Conservation (phyloP, 2,888 invertebrate genomes). For the Caenorhabditis sp. region DNA sequence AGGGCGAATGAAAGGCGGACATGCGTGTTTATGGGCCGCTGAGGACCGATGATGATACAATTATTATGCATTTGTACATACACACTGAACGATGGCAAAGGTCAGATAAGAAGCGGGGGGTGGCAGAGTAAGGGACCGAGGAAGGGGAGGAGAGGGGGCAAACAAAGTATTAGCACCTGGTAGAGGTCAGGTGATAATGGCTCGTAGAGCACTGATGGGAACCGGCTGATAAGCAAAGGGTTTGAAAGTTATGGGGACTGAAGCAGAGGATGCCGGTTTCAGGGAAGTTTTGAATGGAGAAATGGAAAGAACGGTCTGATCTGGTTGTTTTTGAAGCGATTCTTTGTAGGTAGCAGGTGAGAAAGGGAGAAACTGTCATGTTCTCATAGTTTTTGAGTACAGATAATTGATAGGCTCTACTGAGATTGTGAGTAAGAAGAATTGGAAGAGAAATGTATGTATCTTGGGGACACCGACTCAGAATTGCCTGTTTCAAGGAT, state of each 20-base stretch:
- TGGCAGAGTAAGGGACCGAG: no score
- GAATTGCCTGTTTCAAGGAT: no score
- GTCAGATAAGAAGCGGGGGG: conserved; percentile 52
- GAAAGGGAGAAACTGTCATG: no score
- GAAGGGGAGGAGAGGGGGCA: background rate
- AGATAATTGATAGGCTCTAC: no score
- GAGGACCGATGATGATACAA: conserved; percentile 44
- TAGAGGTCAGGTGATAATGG: conserved; percentile 33
- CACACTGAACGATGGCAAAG: conserved; percentile 39
- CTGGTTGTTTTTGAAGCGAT: no score
- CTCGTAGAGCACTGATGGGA: conserved; percentile 23
- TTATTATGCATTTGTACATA: conserved; percentile 33
- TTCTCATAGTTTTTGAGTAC: no score
- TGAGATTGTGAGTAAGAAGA: no score
- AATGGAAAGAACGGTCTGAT: no score
- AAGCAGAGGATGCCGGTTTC: no score
- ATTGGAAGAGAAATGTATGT: no score
- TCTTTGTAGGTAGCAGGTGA: no score
- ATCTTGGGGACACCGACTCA: no score
- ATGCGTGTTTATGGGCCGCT: conserved; percentile 45
- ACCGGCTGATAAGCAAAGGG: conserved; percentile 12
- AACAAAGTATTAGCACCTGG: conserved; percentile 21
- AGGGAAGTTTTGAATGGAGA: background rate
- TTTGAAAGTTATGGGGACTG: background rate
- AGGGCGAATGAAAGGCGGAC: conserved; percentile 4